These are phyloP conservation scores for Batillaria attramentaria DNA, from an alignment of 1,140 invertebrate genomes.

Conservation along the genomic window DNA sequence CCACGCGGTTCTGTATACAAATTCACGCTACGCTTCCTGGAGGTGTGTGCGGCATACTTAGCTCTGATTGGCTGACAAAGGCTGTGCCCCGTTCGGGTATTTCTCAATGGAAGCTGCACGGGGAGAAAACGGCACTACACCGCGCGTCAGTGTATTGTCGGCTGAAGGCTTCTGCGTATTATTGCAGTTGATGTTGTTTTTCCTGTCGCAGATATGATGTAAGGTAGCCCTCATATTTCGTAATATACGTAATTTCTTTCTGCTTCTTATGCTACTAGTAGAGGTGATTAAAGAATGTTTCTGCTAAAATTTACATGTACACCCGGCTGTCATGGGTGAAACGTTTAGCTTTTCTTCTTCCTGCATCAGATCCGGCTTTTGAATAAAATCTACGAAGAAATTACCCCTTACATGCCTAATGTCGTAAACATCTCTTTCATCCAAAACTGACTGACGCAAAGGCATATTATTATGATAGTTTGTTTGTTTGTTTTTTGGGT, in stretches of 20 bases:
- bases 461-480: neutral
- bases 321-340: neutral
- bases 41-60: constrained; percentile 21
- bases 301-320: neutral
- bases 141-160: neutral
- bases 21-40: neutral
- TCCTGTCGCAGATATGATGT: neutral
- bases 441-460: neutral
- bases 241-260: neutral
- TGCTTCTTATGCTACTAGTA: neutral
- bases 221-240: neutral
- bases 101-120: constrained; percentile 10
- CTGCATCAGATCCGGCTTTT: no score
- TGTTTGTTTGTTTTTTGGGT: constrained; percentile 5
- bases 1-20: neutral
- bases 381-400: no score
- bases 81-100: neutral
- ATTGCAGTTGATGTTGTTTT: neutral
- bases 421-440: no score
- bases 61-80: neutral
- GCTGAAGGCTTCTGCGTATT: neutral
- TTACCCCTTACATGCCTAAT: no score
- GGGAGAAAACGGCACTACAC: neutral
- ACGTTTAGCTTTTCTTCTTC: neutral
- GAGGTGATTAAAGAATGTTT: neutral